Evolutionary conservation across 1,140 invertebrate genomes (phyloP).

Genomic region (Monomorium pharaonis): DNA sequence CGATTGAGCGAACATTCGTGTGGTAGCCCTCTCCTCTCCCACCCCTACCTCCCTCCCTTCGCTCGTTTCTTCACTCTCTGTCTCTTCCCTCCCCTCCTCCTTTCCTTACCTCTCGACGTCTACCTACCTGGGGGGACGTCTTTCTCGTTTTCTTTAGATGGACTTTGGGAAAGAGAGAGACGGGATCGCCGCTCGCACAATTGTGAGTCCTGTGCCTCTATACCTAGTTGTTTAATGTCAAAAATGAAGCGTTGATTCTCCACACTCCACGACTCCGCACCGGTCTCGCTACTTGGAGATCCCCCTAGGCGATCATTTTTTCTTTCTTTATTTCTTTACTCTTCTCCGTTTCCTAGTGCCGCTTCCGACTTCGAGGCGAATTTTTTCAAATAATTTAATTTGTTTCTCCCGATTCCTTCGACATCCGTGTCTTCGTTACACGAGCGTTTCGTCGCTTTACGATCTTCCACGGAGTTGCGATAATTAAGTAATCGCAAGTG

Average conservation of each 20-base stretch:
- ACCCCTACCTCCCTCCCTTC: neutral
- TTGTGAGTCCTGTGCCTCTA: conserved; percentile 76
- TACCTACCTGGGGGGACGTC: too few relatives aligned
- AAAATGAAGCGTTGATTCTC: conserved; percentile 3
- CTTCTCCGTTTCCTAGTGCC: neutral
- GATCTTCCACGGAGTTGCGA: neutral
- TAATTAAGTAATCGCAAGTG: neutral
- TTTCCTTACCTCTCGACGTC: neutral
- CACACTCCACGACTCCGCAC: too few relatives aligned
- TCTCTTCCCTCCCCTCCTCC: too few relatives aligned
- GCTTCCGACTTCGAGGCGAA: neutral
- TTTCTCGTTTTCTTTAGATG: conserved; percentile 71
- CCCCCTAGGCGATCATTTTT: neutral
- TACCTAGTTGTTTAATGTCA: conserved; percentile 20
- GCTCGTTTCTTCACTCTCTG: neutral
- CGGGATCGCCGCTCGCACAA: conserved; percentile 71
- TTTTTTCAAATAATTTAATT: neutral
- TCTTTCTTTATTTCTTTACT: neutral
- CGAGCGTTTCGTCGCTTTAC: neutral
- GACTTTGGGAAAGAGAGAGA: conserved; percentile 67
- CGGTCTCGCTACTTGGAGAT: too few relatives aligned
- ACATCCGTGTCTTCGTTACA: neutral
- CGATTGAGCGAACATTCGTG: conserved; percentile 81
- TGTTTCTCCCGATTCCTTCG: neutral
- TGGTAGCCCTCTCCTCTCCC: conserved; percentile 50